These are phyloP conservation scores for Eupithecia inturbata DNA, from an alignment of 2,888 invertebrate species.

Conservation along the genomic window DNA sequence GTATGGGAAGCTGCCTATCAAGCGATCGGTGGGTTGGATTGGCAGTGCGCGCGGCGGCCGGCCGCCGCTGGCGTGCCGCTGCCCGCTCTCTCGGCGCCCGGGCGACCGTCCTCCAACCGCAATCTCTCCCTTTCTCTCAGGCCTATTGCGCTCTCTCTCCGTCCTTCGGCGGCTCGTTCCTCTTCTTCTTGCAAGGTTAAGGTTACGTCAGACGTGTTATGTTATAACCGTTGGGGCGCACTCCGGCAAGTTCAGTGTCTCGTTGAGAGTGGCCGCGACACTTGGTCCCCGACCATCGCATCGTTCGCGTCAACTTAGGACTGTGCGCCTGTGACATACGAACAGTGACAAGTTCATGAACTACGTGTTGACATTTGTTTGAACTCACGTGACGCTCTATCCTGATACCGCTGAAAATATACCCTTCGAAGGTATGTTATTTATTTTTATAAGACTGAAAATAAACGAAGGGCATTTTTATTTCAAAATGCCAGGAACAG, in stretches of 20 bases:
- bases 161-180: conserved; percentile 82
- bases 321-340: conserved; percentile 81
- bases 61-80: conserved; percentile 44
- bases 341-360: conserved; percentile 83
- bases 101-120: conserved; percentile 43
- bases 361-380: conserved; percentile 80
- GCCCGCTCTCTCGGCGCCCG: conserved; percentile 46
- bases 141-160: conserved; percentile 82
- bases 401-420: conserved; percentile 52
- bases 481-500: conserved; percentile 52
- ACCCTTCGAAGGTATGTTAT: conserved; percentile 66
- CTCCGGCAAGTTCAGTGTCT: conserved; percentile 84
- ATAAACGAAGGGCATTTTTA: conserved; percentile 36
- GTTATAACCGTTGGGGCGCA: conserved; percentile 84
- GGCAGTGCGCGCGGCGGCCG: conserved; percentile 39
- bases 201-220: conserved; percentile 85
- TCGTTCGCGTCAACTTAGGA: conserved; percentile 72
- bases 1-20: conserved; percentile 50
- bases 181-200: conserved; percentile 85
- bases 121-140: conserved; percentile 81
- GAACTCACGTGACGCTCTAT: conserved; percentile 73
- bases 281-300: conserved; percentile 72
- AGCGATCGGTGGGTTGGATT: conserved; percentile 44
- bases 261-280: conserved; percentile 83
- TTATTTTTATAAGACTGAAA: conserved; percentile 23